Evolutionary conservation across 2,797 vertebrate species (phyloP), one percentile per base, ranked within the genome.

Genomic region (Lophotriccus pileatus): DNA sequence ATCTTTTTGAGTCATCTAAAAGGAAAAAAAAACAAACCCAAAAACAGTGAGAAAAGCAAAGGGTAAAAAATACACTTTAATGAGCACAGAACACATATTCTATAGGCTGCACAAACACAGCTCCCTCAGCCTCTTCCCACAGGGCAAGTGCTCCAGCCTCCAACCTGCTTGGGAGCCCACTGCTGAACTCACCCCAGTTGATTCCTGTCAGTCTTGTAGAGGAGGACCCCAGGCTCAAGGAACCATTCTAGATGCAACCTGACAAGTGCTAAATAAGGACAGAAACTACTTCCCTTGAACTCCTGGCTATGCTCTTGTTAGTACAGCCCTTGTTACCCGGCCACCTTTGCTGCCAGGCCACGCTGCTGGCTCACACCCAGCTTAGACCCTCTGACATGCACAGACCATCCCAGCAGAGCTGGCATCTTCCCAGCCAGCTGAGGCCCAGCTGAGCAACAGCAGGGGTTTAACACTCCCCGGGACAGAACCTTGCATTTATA

Each of bases 1-100:
- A 97, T 99, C 99, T 97, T 99, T 99, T 75, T 99, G 99, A 77
- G 99, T 99, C 99, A 99, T 99, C 99, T 99, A 87, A 83, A 84
- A 91, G 37, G 64, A 84, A 18, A 95, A 46, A 46, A 85, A 85
- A 58, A 41, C 10, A 34, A 63, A 24, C 28, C 50, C 25, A 47
- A 39, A n/a, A 86, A 47, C 14, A 3, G 22, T 55, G 28, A 75
- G 12, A 70, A 86, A 87, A 56, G 12, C 21, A 67, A 79, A 88
- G 27, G 14, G 1, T 69, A 68, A 62, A 19, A 75, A 89, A 68
- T 50, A 34, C 49, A 79, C 36, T 58, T 41, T 41, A 59, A 3
- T 27, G 24, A 34, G 21, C 34, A 81, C 16, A 59, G 43, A 89
- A 79, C 7, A 30, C 17, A 8, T 0, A 0, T 30, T 77, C 21